A percentile compares a stretch with the other conserved stretches of the same genome.
phyloP scores from a whole-genome alignment of 2,888 invertebrate species.

The Lasioglossum villosulum region DNA sequence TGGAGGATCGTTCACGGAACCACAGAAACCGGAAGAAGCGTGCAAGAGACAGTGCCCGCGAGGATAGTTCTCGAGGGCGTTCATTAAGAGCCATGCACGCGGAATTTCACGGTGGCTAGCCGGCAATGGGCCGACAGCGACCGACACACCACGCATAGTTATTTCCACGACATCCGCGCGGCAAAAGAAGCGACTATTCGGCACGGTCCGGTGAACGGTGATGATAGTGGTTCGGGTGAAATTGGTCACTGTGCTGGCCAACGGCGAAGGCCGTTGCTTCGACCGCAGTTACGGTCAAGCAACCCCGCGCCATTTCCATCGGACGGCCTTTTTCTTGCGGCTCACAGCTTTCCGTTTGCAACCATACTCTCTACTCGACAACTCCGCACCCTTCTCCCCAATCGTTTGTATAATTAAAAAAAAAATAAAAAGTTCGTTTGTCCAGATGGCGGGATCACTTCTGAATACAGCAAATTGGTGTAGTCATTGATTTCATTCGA shows the following conservation, averaged over 20 bases:
- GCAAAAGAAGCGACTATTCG: conserved; percentile 73
- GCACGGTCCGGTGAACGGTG: conserved; percentile 67
- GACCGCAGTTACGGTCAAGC: conserved; percentile 71
- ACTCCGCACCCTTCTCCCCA: not conserved
- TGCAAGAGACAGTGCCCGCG: conserved; percentile 8
- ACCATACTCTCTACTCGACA: not conserved
- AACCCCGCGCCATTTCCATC: conserved; percentile 64
- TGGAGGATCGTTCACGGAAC: not conserved
- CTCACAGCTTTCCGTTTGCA: not conserved
- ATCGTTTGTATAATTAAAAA: not conserved
- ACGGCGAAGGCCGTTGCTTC: conserved; percentile 70
- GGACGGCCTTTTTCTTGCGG: conserved; percentile 32
- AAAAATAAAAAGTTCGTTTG: no score
- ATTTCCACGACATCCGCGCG: conserved; percentile 74
- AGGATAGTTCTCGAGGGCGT: conserved; percentile 38
- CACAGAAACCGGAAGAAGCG: conserved; percentile 22
- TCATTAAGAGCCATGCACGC: conserved; percentile 64
- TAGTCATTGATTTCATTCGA: no score
- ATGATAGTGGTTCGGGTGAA: conserved; percentile 73
- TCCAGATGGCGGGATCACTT: no score
- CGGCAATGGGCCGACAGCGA: conserved; percentile 59
- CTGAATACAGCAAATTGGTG: no score
- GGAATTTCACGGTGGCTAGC: conserved; percentile 70
- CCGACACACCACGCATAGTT: conserved; percentile 65
- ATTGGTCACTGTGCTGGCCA: conserved; percentile 71